Evolutionary conservation across 2,888 invertebrate species (phyloP), one percentile per base, ranked within the genome.

Genomic region (Lamproptera curius): DNA sequence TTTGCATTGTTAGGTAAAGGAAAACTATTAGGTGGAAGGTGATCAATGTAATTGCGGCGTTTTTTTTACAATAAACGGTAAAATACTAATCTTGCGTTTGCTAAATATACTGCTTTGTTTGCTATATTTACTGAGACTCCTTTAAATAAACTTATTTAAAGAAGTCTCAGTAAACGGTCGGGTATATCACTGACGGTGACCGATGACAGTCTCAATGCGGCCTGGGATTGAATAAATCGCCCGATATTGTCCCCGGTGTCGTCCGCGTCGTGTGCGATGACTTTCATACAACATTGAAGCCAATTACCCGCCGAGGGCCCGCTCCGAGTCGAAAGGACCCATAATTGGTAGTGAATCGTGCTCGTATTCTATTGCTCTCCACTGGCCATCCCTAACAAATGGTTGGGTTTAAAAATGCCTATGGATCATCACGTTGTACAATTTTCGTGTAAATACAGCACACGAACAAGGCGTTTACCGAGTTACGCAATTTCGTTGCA

Each of bases 171-270:
- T n/a, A n/a, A n/a, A n/a, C n/a, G n/a, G n/a, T n/a, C n/a, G n/a
- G n/a, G n/a, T n/a, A n/a, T n/a, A n/a, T n/a, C n/a, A n/a, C n/a
- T n/a, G n/a, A n/a, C n/a, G n/a, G n/a, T n/a, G n/a, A n/a, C n/a
- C n/a, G n/a, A n/a, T n/a, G n/a, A n/a, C n/a, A n/a, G n/a, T n/a
- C 63, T 73, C 67, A 72, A 69, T 74, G 64, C 54, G 51, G 54
- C 61, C 57, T 59, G 55, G 72, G 73, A 75, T 79, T 70, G 70
- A 75, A 77, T 80, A 70, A 72, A 73, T 70, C 66, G 64, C 58
- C 61, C 55, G 58, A 64, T 62, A 66, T 67, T 73, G 72, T 67
- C 57, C 38, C 15, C 26, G 57, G 59, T 58, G 63, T 57, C 47
- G 51, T 59, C 54, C 56, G 52, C 58, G 61, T 59, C 58, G 57